Evolutionary conservation across 2,797 vertebrate species (phyloP), one percentile per base, ranked within the genome.

Genomic region (Artibeus lituratus): DNA sequence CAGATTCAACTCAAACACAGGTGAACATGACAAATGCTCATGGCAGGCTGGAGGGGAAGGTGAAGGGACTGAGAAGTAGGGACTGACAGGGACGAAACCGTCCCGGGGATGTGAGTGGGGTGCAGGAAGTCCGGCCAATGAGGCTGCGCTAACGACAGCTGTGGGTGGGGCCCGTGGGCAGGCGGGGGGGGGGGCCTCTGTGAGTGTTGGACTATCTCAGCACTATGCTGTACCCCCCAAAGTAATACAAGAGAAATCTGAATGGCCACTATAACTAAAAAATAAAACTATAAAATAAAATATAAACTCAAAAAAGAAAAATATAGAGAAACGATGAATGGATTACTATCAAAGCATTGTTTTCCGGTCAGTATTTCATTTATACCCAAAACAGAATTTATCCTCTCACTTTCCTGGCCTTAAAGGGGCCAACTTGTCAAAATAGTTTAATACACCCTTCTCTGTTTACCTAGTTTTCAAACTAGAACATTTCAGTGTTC

Each of bases 121-220:
- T 18, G 11, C 32, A 22, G 29, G 44, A 16, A 49, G 44, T 21
- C 47, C 4, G 19, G 44, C 6, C 44, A 49, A 11, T 11, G 12
- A 18, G 2, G 32, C 3, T 32, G 8, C 53, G 2, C 1, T 7
- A 8, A 44, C 19, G 5, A 49, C 1, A 21, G 11, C 73, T 3
- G 10, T 21, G 5, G 2, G 19, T 3, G 73, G 44, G 16, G 44
- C 16, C 72, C 7, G 73, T 47, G 47, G 73, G 47, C 10, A 12
- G 4, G 5, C 10, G 29, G 57, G 57, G 57, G 11, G 26, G 29
- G 55, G 24, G 5, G 15, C 8, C 32, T 65, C 10, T 22, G 18
- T 12, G n/a, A n/a, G 74, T 19, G 22, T 5, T 9, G 32, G 32
- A 7, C 19, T 51, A 32, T 77, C 47, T 35, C n/a, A 35, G 32